phyloP scores from a whole-genome alignment of 2,113 vertebrate genomes.

The Ranitomeya variabilis region DNA sequence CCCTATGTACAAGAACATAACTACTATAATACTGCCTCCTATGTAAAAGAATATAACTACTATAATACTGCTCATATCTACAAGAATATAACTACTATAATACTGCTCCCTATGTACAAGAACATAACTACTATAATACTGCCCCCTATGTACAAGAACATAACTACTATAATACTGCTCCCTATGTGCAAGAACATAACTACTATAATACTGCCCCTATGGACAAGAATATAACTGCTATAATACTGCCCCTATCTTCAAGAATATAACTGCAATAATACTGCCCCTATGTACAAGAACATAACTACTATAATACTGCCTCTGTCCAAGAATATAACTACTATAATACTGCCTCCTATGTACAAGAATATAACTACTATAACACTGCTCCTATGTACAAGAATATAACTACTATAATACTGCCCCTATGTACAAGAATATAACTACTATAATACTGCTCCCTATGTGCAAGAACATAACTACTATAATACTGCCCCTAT shows the following conservation, averaged over 20 bases:
- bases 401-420: neutral
- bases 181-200: no score
- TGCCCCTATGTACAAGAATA: neutral
- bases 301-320: no score
- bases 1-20: no score
- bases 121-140: neutral
- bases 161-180: no score
- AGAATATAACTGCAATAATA: neutral
- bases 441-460: neutral
- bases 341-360: no score
- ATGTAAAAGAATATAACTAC: neutral
- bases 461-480: no score
- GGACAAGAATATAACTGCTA: neutral
- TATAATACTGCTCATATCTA: neutral
- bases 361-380: neutral
- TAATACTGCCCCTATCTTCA: neutral
- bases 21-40: neutral
- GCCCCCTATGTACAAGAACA: no score
- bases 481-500: no score
- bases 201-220: neutral
- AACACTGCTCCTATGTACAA: neutral
- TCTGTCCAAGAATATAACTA: no score
- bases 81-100: neutral
- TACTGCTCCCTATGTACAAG: neutral
- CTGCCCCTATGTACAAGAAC: no score